A percentile compares a stretch with the other conserved stretches of the same genome.
Evolutionary conservation across 2,113 vertebrate species (phyloP).

Genomic region (Barnardius zonarius): DNA sequence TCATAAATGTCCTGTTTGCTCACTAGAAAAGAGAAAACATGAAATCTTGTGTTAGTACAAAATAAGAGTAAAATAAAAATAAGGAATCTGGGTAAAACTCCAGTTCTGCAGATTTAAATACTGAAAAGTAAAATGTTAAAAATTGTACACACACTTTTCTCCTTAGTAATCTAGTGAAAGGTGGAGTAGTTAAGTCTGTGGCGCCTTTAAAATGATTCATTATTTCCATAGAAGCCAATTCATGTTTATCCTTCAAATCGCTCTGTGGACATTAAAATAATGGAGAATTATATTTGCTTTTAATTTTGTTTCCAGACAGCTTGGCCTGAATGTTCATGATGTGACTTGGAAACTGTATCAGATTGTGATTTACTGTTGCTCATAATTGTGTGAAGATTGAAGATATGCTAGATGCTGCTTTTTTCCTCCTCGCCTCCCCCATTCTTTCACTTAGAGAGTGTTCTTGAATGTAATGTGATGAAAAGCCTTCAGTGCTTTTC

Average conservation of each 20-base stretch:
- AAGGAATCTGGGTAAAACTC: neutral
- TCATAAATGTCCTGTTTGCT: neutral
- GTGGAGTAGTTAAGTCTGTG: conserved; percentile 36
- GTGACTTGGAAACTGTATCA: conserved; percentile 68
- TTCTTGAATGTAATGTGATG: neutral
- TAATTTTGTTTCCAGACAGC: conserved; percentile 71
- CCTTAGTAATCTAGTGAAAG: conserved; percentile 48
- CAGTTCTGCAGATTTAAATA: neutral
- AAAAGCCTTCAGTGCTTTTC: neutral
- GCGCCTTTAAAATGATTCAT: conserved; percentile 59
- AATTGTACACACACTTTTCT: neutral
- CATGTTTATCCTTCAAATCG: conserved; percentile 53
- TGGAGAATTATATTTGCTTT: conserved; percentile 69
- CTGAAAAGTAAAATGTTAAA: neutral
- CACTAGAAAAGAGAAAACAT: neutral
- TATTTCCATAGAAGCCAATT: conserved; percentile 66
- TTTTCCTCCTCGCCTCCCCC: neutral
- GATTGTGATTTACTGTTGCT: conserved; percentile 52
- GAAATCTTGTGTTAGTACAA: neutral
- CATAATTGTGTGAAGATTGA: conserved; percentile 42
- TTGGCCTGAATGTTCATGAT: conserved; percentile 62
- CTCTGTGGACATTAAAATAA: conserved; percentile 61
- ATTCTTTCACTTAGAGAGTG: conserved; percentile 8
- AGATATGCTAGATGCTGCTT: conserved; percentile 24
- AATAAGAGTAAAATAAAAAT: neutral